phyloP scores from a whole-genome alignment of 2,888 invertebrate genomes.

The Cantharis rustica region DNA sequence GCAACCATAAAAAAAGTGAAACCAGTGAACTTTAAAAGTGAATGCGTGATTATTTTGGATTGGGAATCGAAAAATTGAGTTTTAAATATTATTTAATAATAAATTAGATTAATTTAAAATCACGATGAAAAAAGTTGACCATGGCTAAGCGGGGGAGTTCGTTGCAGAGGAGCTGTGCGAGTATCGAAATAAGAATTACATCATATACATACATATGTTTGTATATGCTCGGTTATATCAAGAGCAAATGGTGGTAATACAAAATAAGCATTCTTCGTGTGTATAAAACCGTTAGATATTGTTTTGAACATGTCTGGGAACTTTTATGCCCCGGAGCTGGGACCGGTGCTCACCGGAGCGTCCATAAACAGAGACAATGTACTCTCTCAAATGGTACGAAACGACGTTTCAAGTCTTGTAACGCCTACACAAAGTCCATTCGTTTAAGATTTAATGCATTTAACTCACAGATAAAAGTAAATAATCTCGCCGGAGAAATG shows the following conservation, averaged over 20 bases:
- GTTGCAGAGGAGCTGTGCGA: neutral
- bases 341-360: slow-evolving; percentile 13
- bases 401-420: neutral
- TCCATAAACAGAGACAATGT: slow-evolving; percentile 6
- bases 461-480: neutral
- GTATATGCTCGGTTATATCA: neutral
- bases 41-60: neutral
- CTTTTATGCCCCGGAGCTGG: slow-evolving; percentile 2
- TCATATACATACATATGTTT: neutral
- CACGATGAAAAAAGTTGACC: neutral
- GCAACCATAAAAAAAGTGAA: too few species aligned
- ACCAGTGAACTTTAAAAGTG: neutral
- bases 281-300: slow-evolving; percentile 13
- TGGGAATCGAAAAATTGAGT: neutral
- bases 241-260: neutral
- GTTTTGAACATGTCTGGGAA: slow-evolving; percentile 14
- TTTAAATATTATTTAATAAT: neutral
- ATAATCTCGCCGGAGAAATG: neutral
- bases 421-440: neutral
- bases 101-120: neutral
- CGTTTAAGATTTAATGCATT: neutral
- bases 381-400: slow-evolving; percentile 4
- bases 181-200: neutral
- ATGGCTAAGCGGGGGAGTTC: neutral
- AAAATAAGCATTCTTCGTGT: neutral